phyloP scores from a whole-genome alignment of 2,113 vertebrate species.

The Menidia beryllina region DNA sequence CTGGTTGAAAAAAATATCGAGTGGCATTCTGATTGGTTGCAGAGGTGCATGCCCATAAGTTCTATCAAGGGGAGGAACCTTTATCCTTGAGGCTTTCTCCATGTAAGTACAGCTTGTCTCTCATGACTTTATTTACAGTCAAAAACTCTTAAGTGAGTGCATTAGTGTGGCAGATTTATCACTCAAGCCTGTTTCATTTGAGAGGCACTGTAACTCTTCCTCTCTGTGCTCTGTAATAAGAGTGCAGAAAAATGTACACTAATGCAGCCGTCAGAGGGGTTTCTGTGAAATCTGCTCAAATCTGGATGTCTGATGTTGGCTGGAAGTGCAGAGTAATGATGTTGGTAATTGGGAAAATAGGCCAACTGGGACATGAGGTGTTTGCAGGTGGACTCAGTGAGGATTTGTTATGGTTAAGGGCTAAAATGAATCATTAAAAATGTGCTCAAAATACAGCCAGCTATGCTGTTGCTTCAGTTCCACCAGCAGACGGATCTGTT shows the following conservation, averaged over 20 bases:
- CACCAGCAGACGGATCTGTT: constrained; percentile 87
- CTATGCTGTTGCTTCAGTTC: constrained; percentile 85
- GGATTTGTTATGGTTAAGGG: constrained; percentile 74
- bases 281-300: constrained; percentile 58
- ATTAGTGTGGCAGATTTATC: constrained; percentile 78
- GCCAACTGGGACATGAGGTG: constrained; percentile 75
- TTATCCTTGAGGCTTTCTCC: constrained; percentile 67
- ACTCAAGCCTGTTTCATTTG: constrained; percentile 70
- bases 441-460: constrained; percentile 83
- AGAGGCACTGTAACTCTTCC: constrained; percentile 76
- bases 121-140: constrained; percentile 80
- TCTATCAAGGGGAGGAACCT: constrained; percentile 40
- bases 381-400: constrained; percentile 78
- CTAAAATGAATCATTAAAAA: constrained; percentile 78
- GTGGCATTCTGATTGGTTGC: constrained; percentile 64
- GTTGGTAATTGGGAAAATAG: constrained; percentile 80
- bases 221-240: constrained; percentile 66
- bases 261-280: constrained; percentile 61
- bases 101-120: constrained; percentile 69
- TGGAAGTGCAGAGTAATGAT: constrained; percentile 76
- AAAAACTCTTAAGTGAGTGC: constrained; percentile 71
- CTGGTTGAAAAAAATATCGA: neutral
- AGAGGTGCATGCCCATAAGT: constrained; percentile 56
- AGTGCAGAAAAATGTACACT: constrained; percentile 70
- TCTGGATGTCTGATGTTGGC: constrained; percentile 59